These are phyloP conservation scores for Drosophila seclusa DNA, from an alignment of 2,888 invertebrate species.

Conservation along the genomic window DNA sequence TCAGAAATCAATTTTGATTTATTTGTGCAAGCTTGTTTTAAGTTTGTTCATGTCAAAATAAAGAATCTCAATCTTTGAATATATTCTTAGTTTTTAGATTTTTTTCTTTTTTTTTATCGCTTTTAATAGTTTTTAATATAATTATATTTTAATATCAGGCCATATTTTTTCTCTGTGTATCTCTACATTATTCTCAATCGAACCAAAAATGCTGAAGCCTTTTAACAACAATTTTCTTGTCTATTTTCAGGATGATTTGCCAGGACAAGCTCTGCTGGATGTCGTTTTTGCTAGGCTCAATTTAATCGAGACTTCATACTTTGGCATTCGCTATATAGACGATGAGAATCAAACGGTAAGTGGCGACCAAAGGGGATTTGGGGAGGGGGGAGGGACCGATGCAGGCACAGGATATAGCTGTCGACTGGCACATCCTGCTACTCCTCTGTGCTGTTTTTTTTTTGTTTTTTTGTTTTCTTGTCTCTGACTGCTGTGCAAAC, in stretches of 20 bases:
- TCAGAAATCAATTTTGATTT: background rate
- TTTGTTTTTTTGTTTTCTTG: background rate
- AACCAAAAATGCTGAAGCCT: slow-evolving; percentile 26
- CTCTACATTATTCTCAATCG: background rate
- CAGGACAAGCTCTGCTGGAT: slow-evolving; percentile 95
- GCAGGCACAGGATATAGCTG: slow-evolving; percentile 39
- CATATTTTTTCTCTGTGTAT: slow-evolving; percentile 1
- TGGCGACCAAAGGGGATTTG: slow-evolving; percentile 35
- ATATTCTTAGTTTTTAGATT: background rate
- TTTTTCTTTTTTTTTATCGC: background rate
- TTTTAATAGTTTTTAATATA: background rate
- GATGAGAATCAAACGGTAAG: slow-evolving; percentile 97
- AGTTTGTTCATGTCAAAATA: too few species aligned
- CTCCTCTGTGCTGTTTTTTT: background rate
- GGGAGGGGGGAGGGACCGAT: background rate
- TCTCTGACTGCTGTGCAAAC: slow-evolving; percentile 51
- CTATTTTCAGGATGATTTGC: slow-evolving; percentile 92
- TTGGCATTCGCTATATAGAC: slow-evolving; percentile 96
- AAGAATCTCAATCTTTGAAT: background rate
- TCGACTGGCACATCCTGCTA: slow-evolving; percentile 46
- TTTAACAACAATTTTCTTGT: slow-evolving; percentile 78
- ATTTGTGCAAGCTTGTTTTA: too few species aligned
- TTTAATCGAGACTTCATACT: slow-evolving; percentile 97
- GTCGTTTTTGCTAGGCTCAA: slow-evolving; percentile 97
- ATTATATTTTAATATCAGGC: background rate